phyloP scores from a whole-genome alignment of 2,797 vertebrate species.

The Poecile montanus region DNA sequence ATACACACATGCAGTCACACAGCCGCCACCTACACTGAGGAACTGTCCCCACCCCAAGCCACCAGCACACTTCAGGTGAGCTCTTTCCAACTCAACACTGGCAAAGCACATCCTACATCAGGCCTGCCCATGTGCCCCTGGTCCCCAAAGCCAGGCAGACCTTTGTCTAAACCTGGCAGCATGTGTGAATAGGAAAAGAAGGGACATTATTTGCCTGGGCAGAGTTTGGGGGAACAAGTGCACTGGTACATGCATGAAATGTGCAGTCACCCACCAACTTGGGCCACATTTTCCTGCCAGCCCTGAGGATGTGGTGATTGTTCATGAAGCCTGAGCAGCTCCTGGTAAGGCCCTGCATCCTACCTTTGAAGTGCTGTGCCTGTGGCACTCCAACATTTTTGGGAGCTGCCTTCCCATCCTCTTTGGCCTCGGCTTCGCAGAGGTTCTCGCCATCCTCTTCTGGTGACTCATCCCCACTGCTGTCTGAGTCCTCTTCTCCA shows the following conservation, averaged over 20 bases:
- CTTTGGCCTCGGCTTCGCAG: neutral
- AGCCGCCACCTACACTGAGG: neutral
- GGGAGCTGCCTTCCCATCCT: neutral
- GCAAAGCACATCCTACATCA: neutral
- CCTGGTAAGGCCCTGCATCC: neutral
- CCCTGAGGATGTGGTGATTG: neutral
- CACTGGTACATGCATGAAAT: neutral
- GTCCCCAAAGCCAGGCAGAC: neutral
- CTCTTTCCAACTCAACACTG: neutral
- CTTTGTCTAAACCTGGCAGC: neutral
- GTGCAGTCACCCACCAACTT: neutral
- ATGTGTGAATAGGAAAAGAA: rapidly evolving
- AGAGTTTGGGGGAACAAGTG: neutral
- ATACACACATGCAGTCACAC: rapidly evolving
- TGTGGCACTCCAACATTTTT: neutral
- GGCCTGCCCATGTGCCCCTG: rapidly evolving
- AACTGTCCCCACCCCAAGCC: neutral
- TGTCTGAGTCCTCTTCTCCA: neutral
- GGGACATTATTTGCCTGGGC: rapidly evolving
- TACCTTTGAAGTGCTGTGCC: slow-evolving; percentile 79
- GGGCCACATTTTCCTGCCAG: rapidly evolving
- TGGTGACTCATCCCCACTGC: neutral
- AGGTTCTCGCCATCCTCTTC: slow-evolving; percentile 14
- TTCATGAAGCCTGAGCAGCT: neutral
- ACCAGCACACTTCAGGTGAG: neutral